Conservation (phyloP, 2,113 vertebrate species). For the Scatophagus argus region DNA sequence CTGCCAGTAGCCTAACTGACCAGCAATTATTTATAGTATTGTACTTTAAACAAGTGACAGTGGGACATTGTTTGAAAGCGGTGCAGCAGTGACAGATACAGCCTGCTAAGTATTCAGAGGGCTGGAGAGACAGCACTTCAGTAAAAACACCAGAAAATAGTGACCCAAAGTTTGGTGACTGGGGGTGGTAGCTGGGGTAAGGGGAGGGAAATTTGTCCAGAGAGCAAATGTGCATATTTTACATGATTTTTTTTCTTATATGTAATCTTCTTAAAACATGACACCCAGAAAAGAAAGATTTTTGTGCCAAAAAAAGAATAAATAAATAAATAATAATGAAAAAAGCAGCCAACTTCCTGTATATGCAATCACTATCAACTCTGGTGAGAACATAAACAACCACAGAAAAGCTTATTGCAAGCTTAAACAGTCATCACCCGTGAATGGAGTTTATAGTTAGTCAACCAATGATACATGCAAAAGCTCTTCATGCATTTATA, state of each 20-base stretch:
- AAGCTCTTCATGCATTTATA: constrained; percentile 72
- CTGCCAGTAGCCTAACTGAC: constrained; percentile 29
- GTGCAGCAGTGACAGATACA: constrained; percentile 34
- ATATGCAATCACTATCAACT: constrained; percentile 80
- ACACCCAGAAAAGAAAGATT: constrained; percentile 41
- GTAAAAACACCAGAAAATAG: constrained; percentile 39
- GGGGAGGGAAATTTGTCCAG: constrained; percentile 56
- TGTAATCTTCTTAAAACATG: not conserved
- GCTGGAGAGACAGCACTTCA: not conserved
- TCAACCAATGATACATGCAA: constrained; percentile 77
- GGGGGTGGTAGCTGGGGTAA: constrained; percentile 41
- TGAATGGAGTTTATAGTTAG: constrained; percentile 60
- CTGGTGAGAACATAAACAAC: constrained; percentile 45
- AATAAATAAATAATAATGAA: too few species aligned
- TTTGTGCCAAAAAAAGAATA: constrained; percentile 58
- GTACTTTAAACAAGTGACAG: constrained; percentile 22
- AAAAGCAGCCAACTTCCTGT: constrained; percentile 82
- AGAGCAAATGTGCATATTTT: constrained; percentile 54
- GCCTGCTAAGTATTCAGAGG: constrained; percentile 6
- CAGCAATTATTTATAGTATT: constrained; percentile 21
- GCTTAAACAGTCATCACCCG: constrained; percentile 30
- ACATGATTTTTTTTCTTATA: not conserved
- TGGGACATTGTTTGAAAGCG: constrained; percentile 29
- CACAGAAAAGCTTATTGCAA: constrained; percentile 41
- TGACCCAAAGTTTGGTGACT: constrained; percentile 47